Conservation (phyloP, 2,113 vertebrate species). For the Hippocampus comes region DNA sequence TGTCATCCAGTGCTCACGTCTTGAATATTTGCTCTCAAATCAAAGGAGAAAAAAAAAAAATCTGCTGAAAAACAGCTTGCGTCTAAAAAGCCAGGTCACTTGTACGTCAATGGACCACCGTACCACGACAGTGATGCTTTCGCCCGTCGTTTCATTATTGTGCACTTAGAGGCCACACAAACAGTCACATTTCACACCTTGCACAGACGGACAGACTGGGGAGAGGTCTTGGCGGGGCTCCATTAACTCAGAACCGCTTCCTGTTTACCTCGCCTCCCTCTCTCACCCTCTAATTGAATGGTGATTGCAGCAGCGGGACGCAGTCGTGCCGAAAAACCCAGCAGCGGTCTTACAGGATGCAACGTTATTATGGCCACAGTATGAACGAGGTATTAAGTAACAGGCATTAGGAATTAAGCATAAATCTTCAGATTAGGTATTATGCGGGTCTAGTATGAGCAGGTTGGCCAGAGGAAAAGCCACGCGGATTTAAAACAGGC, state of each 20-base stretch:
- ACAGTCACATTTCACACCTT: constrained; percentile 46
- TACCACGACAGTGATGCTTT: not conserved
- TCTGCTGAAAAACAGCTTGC: not conserved
- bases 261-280: constrained; percentile 49
- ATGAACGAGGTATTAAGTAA: constrained; percentile 63
- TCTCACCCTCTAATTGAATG: constrained; percentile 39
- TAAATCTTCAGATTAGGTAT: constrained; percentile 65
- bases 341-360: constrained; percentile 37
- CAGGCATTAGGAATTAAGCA: constrained; percentile 53
- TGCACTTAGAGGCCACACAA: no score
- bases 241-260: constrained; percentile 65
- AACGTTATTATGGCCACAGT: constrained; percentile 53
- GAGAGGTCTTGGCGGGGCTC: constrained; percentile 42
- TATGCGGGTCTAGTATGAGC: constrained; percentile 58
- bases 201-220: constrained; percentile 40
- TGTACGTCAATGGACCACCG: no score
- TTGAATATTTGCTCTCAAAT: not conserved
- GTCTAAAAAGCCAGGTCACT: no score
- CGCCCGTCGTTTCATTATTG: not conserved
- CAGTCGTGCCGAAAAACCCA: constrained; percentile 22
- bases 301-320: constrained; percentile 46
- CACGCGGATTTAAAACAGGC: constrained; percentile 56
- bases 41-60: not conserved
- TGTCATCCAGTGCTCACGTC: not conserved
- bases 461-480: constrained; percentile 54